A percentile compares a stretch with the other conserved stretches of the same genome.
phyloP scores from a whole-genome alignment of 2,797 vertebrate genomes.

The Fratercula arctica region DNA sequence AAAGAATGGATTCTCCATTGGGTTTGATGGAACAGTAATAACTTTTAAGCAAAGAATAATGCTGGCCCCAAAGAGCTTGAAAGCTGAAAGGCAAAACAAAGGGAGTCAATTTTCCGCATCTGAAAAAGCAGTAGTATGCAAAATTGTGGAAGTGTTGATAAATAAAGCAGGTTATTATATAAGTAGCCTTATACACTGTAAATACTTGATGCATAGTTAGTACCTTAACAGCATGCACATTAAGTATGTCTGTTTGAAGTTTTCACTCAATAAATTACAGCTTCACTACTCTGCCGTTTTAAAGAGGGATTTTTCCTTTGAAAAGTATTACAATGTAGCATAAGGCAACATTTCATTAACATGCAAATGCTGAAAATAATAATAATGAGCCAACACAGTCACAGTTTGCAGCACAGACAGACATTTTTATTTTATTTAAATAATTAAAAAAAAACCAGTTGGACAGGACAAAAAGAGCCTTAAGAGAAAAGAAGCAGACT shows the following conservation, averaged over 20 bases:
- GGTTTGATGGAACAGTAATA: background rate
- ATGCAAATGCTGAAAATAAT: conserved; percentile 13
- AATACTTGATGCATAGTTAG: background rate
- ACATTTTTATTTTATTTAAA: conserved; percentile 16
- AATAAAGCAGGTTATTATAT: background rate
- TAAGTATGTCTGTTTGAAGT: background rate
- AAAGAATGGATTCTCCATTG: background rate
- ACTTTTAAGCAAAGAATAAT: background rate
- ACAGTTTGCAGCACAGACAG: background rate
- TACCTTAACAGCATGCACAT: background rate
- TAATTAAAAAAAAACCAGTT: background rate
- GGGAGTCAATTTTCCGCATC: background rate
- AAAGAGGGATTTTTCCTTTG: background rate
- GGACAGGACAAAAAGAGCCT: background rate
- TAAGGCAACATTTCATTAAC: conserved; percentile 34
- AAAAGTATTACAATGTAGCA: background rate
- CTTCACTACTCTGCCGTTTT: background rate
- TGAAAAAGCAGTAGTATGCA: background rate
- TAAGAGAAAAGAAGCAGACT: conserved; percentile 7
- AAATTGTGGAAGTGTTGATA: background rate
- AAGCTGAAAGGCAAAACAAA: conserved; percentile 4
- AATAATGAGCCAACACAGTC: background rate
- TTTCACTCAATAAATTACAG: conserved; percentile 8
- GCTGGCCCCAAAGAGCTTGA: background rate
- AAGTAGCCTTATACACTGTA: background rate